These are phyloP conservation scores for Mylabris phalerata DNA, from an alignment of 1,140 invertebrate species.

Conservation along the genomic window DNA sequence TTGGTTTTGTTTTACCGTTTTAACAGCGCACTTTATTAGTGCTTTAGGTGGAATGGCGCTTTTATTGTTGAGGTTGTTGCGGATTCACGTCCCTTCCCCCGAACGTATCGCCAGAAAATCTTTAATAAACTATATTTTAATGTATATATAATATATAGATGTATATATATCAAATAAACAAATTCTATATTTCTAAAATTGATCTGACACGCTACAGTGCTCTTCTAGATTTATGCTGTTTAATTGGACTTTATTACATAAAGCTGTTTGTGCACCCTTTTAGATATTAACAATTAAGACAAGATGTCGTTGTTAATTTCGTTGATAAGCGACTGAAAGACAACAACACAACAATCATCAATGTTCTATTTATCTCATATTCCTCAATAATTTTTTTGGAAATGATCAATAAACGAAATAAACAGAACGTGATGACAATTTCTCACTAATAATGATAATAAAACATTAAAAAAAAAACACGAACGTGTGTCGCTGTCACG, in stretches of 20 bases:
- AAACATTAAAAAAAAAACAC: no score
- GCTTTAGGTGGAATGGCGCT: background rate
- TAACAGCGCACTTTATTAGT: background rate
- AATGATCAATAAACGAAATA: no score
- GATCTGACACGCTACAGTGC: slow-evolving; percentile 27
- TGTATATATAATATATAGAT: slow-evolving; percentile 11
- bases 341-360: no score
- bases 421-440: no score
- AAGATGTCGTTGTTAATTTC: slow-evolving; percentile 2
- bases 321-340: slow-evolving; percentile 2
- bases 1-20: background rate
- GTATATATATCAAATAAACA: slow-evolving; percentile 31
- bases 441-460: no score
- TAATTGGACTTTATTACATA: slow-evolving; percentile 7
- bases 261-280: slow-evolving; percentile 6
- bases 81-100: slow-evolving; percentile 27
- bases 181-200: slow-evolving; percentile 31
- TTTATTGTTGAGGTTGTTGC: slow-evolving; percentile 10
- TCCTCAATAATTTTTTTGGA: no score
- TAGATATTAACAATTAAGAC: background rate
- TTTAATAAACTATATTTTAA: slow-evolving; percentile 38
- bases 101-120: slow-evolving; percentile 38
- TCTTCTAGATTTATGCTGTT: slow-evolving; percentile 10
- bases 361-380: no score
- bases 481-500: no score